Evolutionary conservation across 2,888 invertebrate species (phyloP).

Genomic region (Drosophila diplacantha): DNA sequence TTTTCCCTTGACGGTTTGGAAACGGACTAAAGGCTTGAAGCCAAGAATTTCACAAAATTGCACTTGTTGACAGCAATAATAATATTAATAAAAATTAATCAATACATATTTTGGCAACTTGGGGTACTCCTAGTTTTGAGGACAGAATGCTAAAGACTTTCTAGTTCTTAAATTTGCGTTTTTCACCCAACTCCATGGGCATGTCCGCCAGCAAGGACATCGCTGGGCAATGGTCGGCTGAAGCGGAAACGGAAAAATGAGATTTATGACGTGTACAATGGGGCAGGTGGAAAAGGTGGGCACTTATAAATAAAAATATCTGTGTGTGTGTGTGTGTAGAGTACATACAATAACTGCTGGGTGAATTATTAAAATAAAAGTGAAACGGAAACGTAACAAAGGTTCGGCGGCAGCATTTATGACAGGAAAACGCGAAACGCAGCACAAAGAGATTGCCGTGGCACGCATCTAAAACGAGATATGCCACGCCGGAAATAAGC

Average conservation of each 20-base stretch:
- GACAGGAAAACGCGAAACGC: constrained; percentile 70
- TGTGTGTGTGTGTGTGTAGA: constrained; percentile 49
- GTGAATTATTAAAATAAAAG: constrained; percentile 73
- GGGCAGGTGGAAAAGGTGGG: constrained; percentile 29
- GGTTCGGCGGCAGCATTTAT: constrained; percentile 68
- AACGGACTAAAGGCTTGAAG: constrained; percentile 37
- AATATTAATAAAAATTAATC: background rate
- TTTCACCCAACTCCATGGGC: constrained; percentile 29
- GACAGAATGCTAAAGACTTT: constrained; percentile 1
- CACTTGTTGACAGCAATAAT: constrained; percentile 58
- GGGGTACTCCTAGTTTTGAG: background rate
- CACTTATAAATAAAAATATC: constrained; percentile 57
- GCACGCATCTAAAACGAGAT: constrained; percentile 72
- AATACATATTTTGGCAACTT: background rate
- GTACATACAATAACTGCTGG: constrained; percentile 64
- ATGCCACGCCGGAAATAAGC: constrained; percentile 70
- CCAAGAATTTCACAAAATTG: constrained; percentile 24
- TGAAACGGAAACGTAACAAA: constrained; percentile 72
- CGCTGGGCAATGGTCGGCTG: constrained; percentile 47
- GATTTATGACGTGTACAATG: constrained; percentile 69
- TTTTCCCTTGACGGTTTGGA: constrained; percentile 44
- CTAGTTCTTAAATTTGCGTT: constrained; percentile 15
- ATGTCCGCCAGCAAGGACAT: constrained; percentile 12
- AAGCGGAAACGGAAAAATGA: constrained; percentile 71
- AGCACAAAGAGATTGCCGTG: constrained; percentile 64